These are phyloP conservation scores for Dipodomys merriami DNA, from an alignment of 2,113 vertebrate genomes.

Conservation along the genomic window DNA sequence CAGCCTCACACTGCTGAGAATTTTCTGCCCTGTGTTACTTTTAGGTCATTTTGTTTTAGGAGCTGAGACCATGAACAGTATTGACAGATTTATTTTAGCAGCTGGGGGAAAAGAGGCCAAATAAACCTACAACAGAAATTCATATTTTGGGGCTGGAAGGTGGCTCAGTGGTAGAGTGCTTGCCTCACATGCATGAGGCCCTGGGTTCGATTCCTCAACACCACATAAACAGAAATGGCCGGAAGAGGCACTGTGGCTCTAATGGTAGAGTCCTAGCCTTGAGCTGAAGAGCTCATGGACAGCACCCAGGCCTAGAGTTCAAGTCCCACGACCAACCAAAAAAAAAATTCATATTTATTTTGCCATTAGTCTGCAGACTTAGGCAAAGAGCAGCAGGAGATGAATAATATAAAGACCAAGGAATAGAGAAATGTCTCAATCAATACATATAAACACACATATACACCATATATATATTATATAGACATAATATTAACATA, in stretches of 20 bases:
- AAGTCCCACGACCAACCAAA: not conserved
- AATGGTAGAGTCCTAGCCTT: too few species aligned
- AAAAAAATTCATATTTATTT: constrained; percentile 20
- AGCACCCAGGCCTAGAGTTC: too few species aligned
- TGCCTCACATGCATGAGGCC: too few species aligned
- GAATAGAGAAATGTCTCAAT: not conserved
- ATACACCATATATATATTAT: too few species aligned
- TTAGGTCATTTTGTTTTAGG: not conserved
- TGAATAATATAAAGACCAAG: not conserved
- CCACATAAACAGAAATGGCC: too few species aligned
- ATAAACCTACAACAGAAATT: not conserved
- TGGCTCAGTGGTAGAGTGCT: too few species aligned
- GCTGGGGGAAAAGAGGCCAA: not conserved
- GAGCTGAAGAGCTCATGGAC: too few species aligned
- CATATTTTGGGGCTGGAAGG: not conserved
- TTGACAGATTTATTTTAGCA: not conserved
- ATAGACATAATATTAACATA: too few species aligned
- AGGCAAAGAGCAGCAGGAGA: not conserved
- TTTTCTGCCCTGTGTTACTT: not conserved
- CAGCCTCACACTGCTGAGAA: not conserved
- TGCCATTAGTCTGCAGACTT: not conserved
- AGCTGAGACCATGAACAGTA: not conserved
- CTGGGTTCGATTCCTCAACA: too few species aligned
- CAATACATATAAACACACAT: too few species aligned
- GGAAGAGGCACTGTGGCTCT: too few species aligned